Percentiles rank a stretch among this genome's conserved stretches.
Evolutionary conservation across 2,113 vertebrate genomes (phyloP).

Genomic region (Junco hyemalis): DNA sequence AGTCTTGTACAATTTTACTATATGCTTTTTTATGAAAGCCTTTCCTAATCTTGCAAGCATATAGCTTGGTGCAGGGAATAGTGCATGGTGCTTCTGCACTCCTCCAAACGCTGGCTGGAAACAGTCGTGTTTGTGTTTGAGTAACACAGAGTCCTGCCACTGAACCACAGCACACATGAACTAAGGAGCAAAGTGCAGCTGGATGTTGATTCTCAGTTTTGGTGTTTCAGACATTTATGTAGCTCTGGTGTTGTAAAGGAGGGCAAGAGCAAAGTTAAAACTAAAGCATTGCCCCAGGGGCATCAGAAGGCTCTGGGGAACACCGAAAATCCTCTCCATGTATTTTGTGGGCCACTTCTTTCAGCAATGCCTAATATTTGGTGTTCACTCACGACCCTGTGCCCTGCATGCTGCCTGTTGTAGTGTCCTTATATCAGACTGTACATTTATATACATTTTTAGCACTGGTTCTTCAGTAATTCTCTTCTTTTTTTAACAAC

Average conservation of each 20-base stretch:
- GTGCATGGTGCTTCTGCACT: not conserved
- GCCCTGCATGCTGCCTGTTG: conserved; percentile 24
- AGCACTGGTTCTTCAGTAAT: conserved; percentile 31
- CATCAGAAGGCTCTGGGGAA: not conserved
- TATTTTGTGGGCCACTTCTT: not conserved
- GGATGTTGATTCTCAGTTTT: not conserved
- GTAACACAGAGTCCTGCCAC: not conserved
- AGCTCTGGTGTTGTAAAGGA: not conserved
- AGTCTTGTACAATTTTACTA: not conserved
- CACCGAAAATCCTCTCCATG: not conserved
- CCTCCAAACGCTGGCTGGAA: not conserved
- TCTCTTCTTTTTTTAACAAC: conserved; percentile 52
- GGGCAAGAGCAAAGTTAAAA: not conserved
- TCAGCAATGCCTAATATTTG: not conserved
- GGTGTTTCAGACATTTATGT: not conserved
- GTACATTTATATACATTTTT: not conserved
- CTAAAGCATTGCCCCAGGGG: not conserved
- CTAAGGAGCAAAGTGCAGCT: conserved; percentile 17
- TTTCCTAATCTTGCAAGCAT: not conserved
- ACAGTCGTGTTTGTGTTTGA: not conserved
- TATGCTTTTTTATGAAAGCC: not conserved
- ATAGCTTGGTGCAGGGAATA: not conserved
- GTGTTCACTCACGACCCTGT: not conserved
- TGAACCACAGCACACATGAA: not conserved
- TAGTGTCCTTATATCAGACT: not conserved